Evolutionary conservation across 2,113 vertebrate genomes (phyloP).

Genomic region (Psittacula cyanocephala): DNA sequence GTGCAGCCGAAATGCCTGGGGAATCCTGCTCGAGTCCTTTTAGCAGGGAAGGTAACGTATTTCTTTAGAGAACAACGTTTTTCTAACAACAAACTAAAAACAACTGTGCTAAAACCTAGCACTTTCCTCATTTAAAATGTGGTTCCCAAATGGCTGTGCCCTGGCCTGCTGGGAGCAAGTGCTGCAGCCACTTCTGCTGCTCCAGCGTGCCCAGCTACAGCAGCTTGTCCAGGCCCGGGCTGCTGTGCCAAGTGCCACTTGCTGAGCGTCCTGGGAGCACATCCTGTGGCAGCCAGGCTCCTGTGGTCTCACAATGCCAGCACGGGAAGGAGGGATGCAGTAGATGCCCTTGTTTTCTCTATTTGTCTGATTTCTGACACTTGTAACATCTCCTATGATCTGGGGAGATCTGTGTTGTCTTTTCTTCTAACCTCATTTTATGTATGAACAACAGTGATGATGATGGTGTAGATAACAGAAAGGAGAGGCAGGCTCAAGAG

Average conservation of each 20-base stretch:
- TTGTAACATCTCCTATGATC: not conserved
- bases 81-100: slow-evolving; percentile 51
- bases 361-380: not conserved
- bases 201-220: not conserved
- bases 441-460: not conserved
- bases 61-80: not conserved
- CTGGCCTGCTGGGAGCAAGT: not conserved
- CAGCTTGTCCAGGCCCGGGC: not conserved
- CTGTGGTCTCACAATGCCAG: accelerated
- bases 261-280: not conserved
- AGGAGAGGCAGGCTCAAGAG: not conserved
- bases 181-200: not conserved
- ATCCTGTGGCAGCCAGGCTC: not conserved
- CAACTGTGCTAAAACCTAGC: slow-evolving; percentile 50
- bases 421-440: not conserved
- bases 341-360: not conserved
- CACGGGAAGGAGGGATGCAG: not conserved
- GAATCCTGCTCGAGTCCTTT: not conserved
- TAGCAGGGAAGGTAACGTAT: not conserved
- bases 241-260: not conserved
- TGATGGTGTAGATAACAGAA: not conserved
- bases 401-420: not conserved
- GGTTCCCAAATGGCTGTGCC: slow-evolving; percentile 18
- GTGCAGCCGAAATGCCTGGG: not conserved
- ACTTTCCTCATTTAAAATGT: slow-evolving; percentile 25